Base-by-base conservation (phyloP, 2,888 invertebrate species). In the Drosophila paracracens region DNA sequence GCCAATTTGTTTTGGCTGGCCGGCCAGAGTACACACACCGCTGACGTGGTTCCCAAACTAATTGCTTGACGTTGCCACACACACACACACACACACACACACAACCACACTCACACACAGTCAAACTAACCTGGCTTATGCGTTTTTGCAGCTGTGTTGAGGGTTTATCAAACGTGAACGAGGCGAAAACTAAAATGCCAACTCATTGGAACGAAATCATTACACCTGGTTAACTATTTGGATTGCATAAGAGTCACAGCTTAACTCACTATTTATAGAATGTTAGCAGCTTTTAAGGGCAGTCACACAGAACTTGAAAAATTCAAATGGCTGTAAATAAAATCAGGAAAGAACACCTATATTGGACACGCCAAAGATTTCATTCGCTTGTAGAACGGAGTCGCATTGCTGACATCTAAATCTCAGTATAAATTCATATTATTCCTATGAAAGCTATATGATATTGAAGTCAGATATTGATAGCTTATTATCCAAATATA, bases 1-100 rank as follows among this genome's bases (percentile, higher is more conserved):
- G 85, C 84, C 88, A 83, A 83, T 88, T 84, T 84, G 69, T 72
- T 81, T 76, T 80, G 70, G 68, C 79, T 16, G 35, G 64, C n/a
- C 46, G 16, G 36, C 18, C 35, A 54, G 27, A 35, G 53, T 29
- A 57, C 43, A 72, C 43, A 52, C 48, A 46, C 50, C 11, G 36
- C 50, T 76, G 62, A 66, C 62, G 72, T 77, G 59, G 61, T 60
- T 76, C 62, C 52, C 36, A 58, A 61, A 56, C 79, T 59, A 68
- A 73, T 68, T 59, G 62, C 50, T 38, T 58, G 33, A 43, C 58
- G 35, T 38, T 40, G 16, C 40, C 25, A 29, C 35, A 35, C 31
- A 43, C 21, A 54, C 33, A 36, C 35, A n/a, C 21, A 54, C 33
- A 36, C 35, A n/a, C n/a, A 25, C 53, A n/a, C 29, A 36, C 43